Evolutionary conservation across 2,888 invertebrate species (phyloP).

Genomic region (Achlya flavicornis): DNA sequence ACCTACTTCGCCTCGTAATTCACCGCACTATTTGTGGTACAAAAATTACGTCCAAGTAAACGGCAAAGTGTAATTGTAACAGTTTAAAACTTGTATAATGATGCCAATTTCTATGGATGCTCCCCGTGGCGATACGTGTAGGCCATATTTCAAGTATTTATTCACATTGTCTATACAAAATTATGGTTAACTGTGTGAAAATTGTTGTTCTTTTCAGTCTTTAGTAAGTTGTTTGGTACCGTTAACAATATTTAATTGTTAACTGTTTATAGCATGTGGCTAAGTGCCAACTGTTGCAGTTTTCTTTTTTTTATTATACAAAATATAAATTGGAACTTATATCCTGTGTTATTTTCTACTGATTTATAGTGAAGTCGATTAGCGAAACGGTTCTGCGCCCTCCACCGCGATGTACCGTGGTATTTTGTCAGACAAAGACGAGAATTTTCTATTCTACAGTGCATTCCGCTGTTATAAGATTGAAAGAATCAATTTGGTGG

Average conservation of each 20-base stretch:
- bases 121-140: neutral
- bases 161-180: neutral
- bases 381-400: too few relatives aligned
- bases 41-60: neutral
- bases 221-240: neutral
- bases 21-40: neutral
- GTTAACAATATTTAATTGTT: neutral
- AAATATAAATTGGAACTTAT: too few relatives aligned
- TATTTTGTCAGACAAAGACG: too few relatives aligned
- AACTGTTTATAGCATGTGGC: neutral
- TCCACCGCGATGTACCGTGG: too few relatives aligned
- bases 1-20: neutral
- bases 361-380: too few relatives aligned
- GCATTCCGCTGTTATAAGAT: too few relatives aligned
- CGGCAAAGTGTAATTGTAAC: conserved; percentile 3
- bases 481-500: too few relatives aligned
- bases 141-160: neutral
- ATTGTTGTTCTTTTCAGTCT: neutral
- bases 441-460: too few relatives aligned
- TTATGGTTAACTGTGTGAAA: neutral
- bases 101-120: conserved; percentile 8
- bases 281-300: neutral
- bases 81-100: conserved; percentile 8
- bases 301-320: too few relatives aligned
- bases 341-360: too few relatives aligned